Evolutionary conservation across 2,797 vertebrate species (phyloP).

Genomic region (Tapera naevia): DNA sequence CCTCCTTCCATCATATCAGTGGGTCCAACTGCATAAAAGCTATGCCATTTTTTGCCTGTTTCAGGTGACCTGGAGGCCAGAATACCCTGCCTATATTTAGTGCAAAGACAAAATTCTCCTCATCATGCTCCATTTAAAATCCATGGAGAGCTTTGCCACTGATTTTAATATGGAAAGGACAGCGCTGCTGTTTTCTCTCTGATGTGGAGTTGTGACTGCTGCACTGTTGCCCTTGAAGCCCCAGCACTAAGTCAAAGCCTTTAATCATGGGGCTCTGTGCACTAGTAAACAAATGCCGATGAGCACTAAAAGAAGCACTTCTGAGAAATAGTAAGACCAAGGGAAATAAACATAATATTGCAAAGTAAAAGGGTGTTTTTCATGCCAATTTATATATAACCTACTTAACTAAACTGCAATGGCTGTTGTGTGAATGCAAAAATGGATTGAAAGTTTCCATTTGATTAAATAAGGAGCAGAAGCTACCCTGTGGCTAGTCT

Average conservation of each 20-base stretch:
- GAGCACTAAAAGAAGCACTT: background rate
- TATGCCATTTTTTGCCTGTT: background rate
- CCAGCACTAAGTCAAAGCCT: background rate
- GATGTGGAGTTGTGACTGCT: background rate
- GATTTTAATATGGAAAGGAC: background rate
- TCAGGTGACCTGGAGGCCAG: background rate
- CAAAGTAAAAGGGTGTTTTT: background rate
- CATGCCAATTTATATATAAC: slow-evolving; percentile 34
- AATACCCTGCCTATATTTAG: background rate
- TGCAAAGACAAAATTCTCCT: background rate
- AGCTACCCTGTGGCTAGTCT: slow-evolving; percentile 52
- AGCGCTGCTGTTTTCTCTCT: background rate
- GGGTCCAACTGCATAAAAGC: background rate
- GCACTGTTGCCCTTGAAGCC: slow-evolving; percentile 33
- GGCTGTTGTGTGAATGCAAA: slow-evolving; percentile 9
- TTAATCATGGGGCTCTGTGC: background rate
- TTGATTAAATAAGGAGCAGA: slow-evolving; percentile 65
- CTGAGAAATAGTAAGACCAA: background rate
- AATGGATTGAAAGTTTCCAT: slow-evolving; percentile 69
- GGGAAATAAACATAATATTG: background rate
- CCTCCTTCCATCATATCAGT: background rate
- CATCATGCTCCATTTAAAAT: background rate
- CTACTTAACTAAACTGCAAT: slow-evolving; percentile 45
- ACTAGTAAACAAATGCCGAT: background rate
- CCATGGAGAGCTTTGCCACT: background rate